A percentile compares a stretch with the other conserved stretches of the same genome.
phyloP scores from a whole-genome alignment of 2,113 vertebrate species.

The Rhea pennata region DNA sequence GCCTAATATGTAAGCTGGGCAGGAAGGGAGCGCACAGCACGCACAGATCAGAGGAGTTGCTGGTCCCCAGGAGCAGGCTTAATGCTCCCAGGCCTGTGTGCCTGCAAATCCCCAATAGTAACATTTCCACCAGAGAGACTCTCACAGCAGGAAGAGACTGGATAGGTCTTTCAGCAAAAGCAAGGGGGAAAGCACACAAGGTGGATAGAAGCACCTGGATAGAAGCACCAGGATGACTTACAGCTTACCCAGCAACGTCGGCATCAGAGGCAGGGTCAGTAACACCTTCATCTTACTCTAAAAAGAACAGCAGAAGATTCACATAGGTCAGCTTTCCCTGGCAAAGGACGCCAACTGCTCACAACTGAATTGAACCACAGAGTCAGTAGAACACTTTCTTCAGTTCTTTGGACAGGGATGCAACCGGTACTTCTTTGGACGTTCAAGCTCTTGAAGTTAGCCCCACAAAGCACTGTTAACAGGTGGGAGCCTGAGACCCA shows the following conservation, averaged over 20 bases:
- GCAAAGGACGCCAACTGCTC: not conserved
- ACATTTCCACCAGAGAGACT: not conserved
- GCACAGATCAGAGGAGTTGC: not conserved
- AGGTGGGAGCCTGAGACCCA: not conserved
- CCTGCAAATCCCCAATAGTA: not conserved
- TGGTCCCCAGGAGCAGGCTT: not conserved
- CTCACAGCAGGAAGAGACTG: not conserved
- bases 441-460: accelerated
- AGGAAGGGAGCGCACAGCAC: not conserved
- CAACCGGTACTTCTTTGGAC: not conserved
- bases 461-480: not conserved
- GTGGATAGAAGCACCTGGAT: not conserved
- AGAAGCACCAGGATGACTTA: not conserved
- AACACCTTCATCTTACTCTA: conserved; percentile 3
- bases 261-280: conserved; percentile 33
- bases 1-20: accelerated
- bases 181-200: not conserved
- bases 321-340: accelerated
- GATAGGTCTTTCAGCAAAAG: not conserved
- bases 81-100: accelerated
- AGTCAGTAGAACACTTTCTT: not conserved
- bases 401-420: not conserved
- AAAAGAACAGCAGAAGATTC: not conserved
- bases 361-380: not conserved
- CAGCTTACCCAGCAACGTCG: conserved; percentile 68